Base-by-base conservation (phyloP, 2,888 invertebrate species). In the Nezara viridula region DNA sequence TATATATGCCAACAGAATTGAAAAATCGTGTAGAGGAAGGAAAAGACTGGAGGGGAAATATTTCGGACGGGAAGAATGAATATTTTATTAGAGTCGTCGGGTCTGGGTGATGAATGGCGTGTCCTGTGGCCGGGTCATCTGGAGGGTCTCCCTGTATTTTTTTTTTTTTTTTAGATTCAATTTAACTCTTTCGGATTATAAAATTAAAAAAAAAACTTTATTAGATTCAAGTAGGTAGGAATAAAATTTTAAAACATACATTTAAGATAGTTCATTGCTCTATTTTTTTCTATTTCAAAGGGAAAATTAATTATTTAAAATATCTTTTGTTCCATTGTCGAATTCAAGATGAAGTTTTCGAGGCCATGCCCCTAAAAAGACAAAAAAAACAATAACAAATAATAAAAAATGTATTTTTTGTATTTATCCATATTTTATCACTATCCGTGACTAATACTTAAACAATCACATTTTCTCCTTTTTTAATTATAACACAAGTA, bases 21-120 rank as follows among this genome's bases (percentile, higher is more conserved):
- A 27, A 60, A 60, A 60, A 60, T 27, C 60, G 14, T 60, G 16
- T 9, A 27, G 14, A 60, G 60, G 60, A 60, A 60, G 60, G 27
- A 60, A 60, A 27, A 60, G 60, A 27, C 60, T 32, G 60, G 14
- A 27, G 27, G 14, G 60, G 27, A 27, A 60, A 60, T 60, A 60
- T 60, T 60, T 60, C 14, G 60, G 60, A 60, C 60, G 60, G 60
- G 60, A 60, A 27, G 60, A 60, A 60, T 60, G 60, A 60, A 60
- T 60, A 60, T 60, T 60, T 60, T 60, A 60, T 60, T 86, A 49
- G 44, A 85, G 44, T 19, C 6, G 21, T 5, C 27, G 49, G 52
- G 49, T 9, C 27, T 19, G 49, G 49, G 52, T 44, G 86, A 85
- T 44, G 44, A 49, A 86, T 50, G n/a, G 49, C 27, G 52, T 86